Conservation (phyloP, 2,797 vertebrate species). For the Pteronotus mesoamericanus region DNA sequence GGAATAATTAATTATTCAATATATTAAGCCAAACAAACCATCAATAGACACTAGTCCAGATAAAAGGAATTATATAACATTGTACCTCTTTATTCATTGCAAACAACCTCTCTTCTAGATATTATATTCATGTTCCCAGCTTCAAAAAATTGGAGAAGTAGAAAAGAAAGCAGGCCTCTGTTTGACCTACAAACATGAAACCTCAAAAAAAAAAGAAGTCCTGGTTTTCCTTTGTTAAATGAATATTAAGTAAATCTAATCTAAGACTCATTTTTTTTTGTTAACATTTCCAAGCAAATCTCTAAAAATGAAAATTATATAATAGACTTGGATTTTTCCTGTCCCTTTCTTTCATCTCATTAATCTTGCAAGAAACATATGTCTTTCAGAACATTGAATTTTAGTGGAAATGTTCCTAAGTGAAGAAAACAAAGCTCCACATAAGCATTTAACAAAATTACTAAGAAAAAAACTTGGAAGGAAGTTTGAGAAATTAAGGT, state of each 20-base stretch:
- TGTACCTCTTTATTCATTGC: not conserved
- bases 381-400: slow-evolving; percentile 55
- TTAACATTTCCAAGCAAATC: slow-evolving; percentile 66
- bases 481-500: not conserved
- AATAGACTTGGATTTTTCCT: slow-evolving; percentile 72
- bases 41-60: not conserved
- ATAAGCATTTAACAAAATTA: slow-evolving; percentile 6
- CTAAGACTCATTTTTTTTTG: slow-evolving; percentile 60
- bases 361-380: slow-evolving; percentile 66
- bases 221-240: slow-evolving; percentile 63
- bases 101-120: not conserved
- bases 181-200: slow-evolving; percentile 43
- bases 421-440: not conserved
- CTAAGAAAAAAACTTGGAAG: not conserved
- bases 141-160: slow-evolving; percentile 29
- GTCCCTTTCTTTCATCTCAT: slow-evolving; percentile 67
- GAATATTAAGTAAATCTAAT: slow-evolving; percentile 71
- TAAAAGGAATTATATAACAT: slow-evolving; percentile 2
- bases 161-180: not conserved
- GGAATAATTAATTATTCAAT: not conserved
- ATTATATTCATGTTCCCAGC: not conserved
- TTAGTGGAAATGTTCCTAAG: slow-evolving; percentile 30
- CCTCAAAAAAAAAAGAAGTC: slow-evolving; percentile 47
- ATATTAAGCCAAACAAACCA: slow-evolving; percentile 22
- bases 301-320: slow-evolving; percentile 77